Base-by-base conservation (phyloP, 2,797 vertebrate genomes). In the Botia almorhae region DNA sequence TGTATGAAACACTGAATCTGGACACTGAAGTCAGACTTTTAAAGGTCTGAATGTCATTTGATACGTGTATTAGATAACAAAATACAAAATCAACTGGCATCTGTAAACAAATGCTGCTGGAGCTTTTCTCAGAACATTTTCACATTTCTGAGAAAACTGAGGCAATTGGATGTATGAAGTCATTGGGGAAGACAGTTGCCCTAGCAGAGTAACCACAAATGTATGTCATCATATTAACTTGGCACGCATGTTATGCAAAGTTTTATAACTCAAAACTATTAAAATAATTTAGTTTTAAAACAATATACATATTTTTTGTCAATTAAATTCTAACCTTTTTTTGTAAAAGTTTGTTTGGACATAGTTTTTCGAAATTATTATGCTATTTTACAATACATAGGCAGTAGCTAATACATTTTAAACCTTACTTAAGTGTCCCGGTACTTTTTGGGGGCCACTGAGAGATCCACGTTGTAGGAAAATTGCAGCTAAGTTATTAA, bases 1-100 rank as follows among this genome's bases (percentile, higher is more conserved):
- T 93, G 91, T 91, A 93, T 93, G 93, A 93, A 92, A 94, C 91
- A 90, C 89, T 91, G 91, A 93, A 93, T 94, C 19, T 12, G 21
- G 19, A 58, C 7, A 43, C 39, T 60, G 12, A 61, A 29, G 13
- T 29, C 23, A 7, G 23, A 29, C 13, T 6, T 29, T 7, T 39
- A 39, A 39, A 39, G 26, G 8, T 21, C 58, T 16, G 5, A 61
- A 14, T 26, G 13, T 14, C 12, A 16, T 61, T 29, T 7, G 39
- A 43, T 43, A 43, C 8, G 39, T 43, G 13, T 23, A 29, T 29
- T 61, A 29, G 13, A 61, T n/a, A 56, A 23, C 56, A 23, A 60
- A 23, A 26, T 12, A 61, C 29, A 13, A 61, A 61, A 29, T 23
- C 23, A 29, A 7, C 12, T 61, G 23, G 12, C 23, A 61, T 61